These are phyloP conservation scores for Seladonia tumulorum DNA, from an alignment of 2,888 invertebrate species.

Conservation along the genomic window DNA sequence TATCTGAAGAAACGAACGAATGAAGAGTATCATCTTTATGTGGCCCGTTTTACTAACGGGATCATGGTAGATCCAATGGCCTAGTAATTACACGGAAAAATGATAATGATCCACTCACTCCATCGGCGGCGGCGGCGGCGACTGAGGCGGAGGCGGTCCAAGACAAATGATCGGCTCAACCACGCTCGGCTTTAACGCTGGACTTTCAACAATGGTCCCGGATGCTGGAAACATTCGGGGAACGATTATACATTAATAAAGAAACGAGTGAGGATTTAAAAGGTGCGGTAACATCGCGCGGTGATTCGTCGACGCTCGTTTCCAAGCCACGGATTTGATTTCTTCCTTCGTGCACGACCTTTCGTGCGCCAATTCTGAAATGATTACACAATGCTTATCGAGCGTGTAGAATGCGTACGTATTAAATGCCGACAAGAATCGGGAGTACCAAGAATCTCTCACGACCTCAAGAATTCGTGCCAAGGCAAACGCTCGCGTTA, in stretches of 20 bases:
- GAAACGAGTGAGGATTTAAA: not conserved
- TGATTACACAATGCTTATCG: not conserved
- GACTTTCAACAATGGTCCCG: not conserved
- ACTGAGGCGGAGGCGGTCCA: not conserved
- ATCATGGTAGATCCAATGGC: not conserved
- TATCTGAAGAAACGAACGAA: constrained; percentile 36
- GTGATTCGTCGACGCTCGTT: not conserved
- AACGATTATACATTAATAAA: constrained; percentile 2
- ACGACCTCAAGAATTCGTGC: constrained; percentile 39
- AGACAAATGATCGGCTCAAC: not conserved
- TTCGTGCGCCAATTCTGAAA: not conserved
- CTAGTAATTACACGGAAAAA: not conserved
- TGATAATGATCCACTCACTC: constrained; percentile 35
- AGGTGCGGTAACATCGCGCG: not conserved
- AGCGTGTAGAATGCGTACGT: not conserved
- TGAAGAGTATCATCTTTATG: not conserved
- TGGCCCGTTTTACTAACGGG: not conserved
- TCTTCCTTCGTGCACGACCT: not conserved
- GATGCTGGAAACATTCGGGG: constrained; percentile 18
- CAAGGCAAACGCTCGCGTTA: constrained; percentile 49
- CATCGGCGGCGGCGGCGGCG: constrained; percentile 15
- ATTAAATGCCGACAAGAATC: not conserved
- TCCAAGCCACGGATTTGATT: not conserved
- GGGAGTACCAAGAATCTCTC: not conserved
- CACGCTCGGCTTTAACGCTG: constrained; percentile 18